Evolutionary conservation across 2,113 vertebrate genomes (phyloP), one percentile per base, ranked within the genome.

Genomic region (Epinephelus cyanopodus): DNA sequence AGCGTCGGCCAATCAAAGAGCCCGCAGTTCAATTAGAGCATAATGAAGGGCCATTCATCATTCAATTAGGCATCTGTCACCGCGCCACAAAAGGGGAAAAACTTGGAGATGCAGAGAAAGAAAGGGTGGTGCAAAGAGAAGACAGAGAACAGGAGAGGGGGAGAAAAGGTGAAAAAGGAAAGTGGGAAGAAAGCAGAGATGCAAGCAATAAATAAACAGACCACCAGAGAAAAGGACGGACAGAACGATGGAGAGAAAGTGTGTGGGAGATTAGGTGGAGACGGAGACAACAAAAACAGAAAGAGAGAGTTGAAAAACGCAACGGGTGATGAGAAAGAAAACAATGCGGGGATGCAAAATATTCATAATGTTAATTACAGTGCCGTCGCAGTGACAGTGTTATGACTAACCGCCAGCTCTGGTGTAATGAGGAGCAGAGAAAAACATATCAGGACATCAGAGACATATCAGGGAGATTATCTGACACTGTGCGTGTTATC

Each of bases 31-130:
- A 98, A 99, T 99, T 97, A 98, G 95, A 95, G 95, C 93, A 94
- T 97, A 97, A 97, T 99, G 97, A 98, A 98, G 96, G 97, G 95
- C 98, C 98, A 99, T 99, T 97, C 97, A 98, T 99, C 98, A 99
- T 99, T 99, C 97, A 99, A 99, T 99, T 99, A 99, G 96, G 97
- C 97, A 97, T 97, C 97, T 99, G 98, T 98, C 98, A 98, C 89
- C 90, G 88, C 93, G 95, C 95, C 96, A 97, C 96, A 97, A 96
- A 97, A 95, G 96, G 93, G 50, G 77, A 42, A 94, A 65, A 95
- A 96, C 92, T 96, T 96, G 95, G 95, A 96, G 95, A 96, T 95
- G 92, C 42, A 74, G 61, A 86, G 50, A 80, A 53, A 73, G 66
- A 81, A 54, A 76, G 29, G 64, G 23, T 42, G 37, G 52, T 50